Evolutionary conservation across 2,888 invertebrate genomes (phyloP), one percentile per base, ranked within the genome.

Genomic region (Drosophila multiciliata): DNA sequence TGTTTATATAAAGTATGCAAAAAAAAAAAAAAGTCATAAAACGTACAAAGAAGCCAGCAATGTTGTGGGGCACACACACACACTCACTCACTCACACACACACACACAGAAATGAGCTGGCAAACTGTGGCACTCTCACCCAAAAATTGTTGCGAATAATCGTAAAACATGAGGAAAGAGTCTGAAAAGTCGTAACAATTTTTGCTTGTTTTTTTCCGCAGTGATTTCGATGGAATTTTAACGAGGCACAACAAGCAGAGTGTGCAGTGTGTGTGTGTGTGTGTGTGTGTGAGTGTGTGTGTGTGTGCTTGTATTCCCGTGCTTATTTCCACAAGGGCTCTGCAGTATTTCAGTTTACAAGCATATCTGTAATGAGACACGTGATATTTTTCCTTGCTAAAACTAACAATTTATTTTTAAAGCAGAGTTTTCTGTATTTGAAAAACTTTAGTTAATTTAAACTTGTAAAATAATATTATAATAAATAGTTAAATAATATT

Each of bases 211-310:
- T 67, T 59, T 69, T 78, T 86, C 71, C 68, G 73, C 89, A 68
- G 73, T 89, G 88, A 87, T 87, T 90, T 78, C 73, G 75, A 73
- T 77, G 89, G 89, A 80, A 88, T 88, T 80, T 89, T 88, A 90
- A 88, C 88, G 80, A 88, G 90, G 61, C 66, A 70, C 75, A 78
- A 80, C 72, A 71, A 77, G 61, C 54, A 42, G 45, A 7, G 23
- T 52, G 58, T 52, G 38, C 50, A 53, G 49, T 45, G 49, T 53
- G 38, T 65, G 36, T 65, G 33, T 48, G 50, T 54, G 49, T 61
- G 58, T 58, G 32, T 49, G 35, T 35, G 60, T 54, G 36, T 36
- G 59, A 55, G 49, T 49, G n/a, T 32, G 48, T 38, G 2, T 38
- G 59, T 59, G 49, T 49, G n/a, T 35, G 48, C 38, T 1, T 38